Evolutionary conservation across 2,888 invertebrate genomes (phyloP), one percentile per base, ranked within the genome.

Genomic region (Aporophyla nigra): DNA sequence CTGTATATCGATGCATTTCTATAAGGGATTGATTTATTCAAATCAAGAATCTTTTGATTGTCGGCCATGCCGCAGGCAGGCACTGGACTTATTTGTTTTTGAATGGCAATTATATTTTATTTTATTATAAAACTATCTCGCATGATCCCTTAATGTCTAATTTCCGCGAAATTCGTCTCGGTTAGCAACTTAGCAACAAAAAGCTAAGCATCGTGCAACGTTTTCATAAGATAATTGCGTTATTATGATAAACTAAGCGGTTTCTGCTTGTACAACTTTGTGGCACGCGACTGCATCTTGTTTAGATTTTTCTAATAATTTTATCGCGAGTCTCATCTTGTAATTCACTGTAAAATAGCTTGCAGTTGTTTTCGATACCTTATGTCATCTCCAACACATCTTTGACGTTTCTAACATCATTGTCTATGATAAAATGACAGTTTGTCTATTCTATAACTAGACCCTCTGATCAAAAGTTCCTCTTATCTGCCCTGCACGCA

Each of bases 71-170:
- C 94, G 94, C 93, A 90, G 96, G 94, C 93, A 85, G 87, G 80
- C 83, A 83, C 86, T 88, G 87, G 93, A 94, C 94, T 94, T 96
- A 96, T 96, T 96, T 96, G 96, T 96, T 96, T 96, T 96, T 95
- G 94, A 95, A 95, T 95, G 91, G 96, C 96, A 96, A 96, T 96
- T 96, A 96, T 96, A 96, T 95, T 96, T 96, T 96, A 96, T 96
- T 96, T 96, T 95, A 96, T 91, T 91, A 89, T 89, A 86, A 94
- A 93, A 92, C 90, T 91, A 91, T 91, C 89, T 95, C 93, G 93
- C 95, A 96, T 95, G 94, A 94, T 93, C 86, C 91, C 90, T 90
- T 93, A 93, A 92, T 91, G 91, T 91, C 93, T 92, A 93, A 93
- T 92, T 96, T 96, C 96, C 93, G 91, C 93, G 96, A 96, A 96